Evolutionary conservation across 1,140 invertebrate genomes (phyloP).

Genomic region (Spodoptera frugiperda): DNA sequence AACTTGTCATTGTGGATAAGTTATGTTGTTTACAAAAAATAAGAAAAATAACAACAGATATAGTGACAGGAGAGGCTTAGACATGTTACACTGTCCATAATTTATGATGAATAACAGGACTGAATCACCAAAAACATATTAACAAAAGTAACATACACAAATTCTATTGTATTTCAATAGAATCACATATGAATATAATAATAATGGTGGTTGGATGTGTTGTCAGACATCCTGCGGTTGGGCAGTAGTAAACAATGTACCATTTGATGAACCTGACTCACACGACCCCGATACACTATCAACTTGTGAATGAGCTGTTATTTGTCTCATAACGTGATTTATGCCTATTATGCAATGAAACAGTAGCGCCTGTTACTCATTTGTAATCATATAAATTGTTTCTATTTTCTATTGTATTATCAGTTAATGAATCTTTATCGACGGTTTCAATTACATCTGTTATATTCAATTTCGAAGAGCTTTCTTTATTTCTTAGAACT

Average conservation of each 20-base stretch:
- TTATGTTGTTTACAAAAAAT: no score
- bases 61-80: no score
- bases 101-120: no score
- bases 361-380: neutral
- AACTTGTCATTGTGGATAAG: no score
- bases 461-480: neutral
- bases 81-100: no score
- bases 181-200: neutral
- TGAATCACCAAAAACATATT: no score
- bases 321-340: constrained; percentile 16
- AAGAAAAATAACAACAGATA: no score
- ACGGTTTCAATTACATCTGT: neutral
- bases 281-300: constrained; percentile 33
- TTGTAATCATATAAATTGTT: constrained; percentile 8
- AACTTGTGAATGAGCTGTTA: constrained; percentile 31
- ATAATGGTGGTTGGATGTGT: neutral
- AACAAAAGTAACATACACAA: neutral
- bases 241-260: constrained; percentile 1
- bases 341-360: constrained; percentile 14
- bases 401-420: constrained; percentile 9
- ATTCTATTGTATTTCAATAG: neutral
- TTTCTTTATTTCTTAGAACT: no score
- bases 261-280: constrained; percentile 32
- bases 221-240: constrained; percentile 27
- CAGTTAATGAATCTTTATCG: no score